Percentiles rank a stretch among this genome's conserved stretches.
Conservation (phyloP, 2,888 invertebrate genomes). For the Tetanocera ferruginea region DNA sequence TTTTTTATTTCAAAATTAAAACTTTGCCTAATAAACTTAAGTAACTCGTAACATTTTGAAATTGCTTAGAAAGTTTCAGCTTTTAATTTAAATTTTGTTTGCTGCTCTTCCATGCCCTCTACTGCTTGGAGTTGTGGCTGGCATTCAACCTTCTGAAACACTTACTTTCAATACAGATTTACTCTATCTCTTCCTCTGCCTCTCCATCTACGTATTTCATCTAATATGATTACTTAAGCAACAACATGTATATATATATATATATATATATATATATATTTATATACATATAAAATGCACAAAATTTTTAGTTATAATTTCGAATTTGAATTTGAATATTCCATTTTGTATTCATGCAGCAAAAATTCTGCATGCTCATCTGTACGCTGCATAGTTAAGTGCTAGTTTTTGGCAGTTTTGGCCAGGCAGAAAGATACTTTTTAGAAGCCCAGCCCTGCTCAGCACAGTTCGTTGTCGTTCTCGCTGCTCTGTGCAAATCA, state of each 20-base stretch:
- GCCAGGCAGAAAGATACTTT: conserved; percentile 11
- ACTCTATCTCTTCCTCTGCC: neutral
- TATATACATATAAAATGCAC: conserved; percentile 24
- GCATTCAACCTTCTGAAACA: neutral
- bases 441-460: neutral
- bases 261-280: too few species aligned
- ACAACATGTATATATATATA: too few species aligned
- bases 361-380: neutral
- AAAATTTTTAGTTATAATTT: conserved; percentile 46
- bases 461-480: neutral
- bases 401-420: neutral
- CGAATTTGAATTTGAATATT: conserved; percentile 38
- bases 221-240: conserved; percentile 47
- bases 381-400: neutral
- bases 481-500: neutral
- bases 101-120: neutral
- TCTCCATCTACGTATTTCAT: too few species aligned
- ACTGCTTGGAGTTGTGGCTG: neutral
- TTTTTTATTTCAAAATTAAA: too few species aligned
- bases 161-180: neutral
- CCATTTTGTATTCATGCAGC: conserved; percentile 32
- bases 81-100: neutral
- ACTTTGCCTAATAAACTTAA: too few species aligned
- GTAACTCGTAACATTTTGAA: too few species aligned
- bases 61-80: too few species aligned